Percentiles rank a stretch among this genome's conserved stretches.
phyloP scores from a whole-genome alignment of 2,888 invertebrate genomes.

The Beris morrisii region DNA sequence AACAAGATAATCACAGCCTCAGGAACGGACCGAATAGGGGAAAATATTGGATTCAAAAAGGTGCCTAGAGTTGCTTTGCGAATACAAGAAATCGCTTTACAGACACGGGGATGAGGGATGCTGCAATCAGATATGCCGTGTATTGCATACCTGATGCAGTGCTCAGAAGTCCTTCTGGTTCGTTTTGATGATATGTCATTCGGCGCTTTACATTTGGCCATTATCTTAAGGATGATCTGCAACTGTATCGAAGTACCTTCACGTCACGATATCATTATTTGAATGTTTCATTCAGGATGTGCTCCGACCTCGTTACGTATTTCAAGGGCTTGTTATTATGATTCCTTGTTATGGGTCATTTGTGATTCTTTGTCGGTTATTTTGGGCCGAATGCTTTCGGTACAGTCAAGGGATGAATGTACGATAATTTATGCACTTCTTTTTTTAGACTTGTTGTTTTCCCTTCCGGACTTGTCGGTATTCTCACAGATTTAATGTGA shows the following conservation, averaged over 20 bases:
- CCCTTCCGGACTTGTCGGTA: not conserved
- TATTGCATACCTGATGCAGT: conserved; percentile 22
- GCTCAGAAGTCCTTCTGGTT: not conserved
- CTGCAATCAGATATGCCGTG: conserved; percentile 31
- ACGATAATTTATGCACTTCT: conserved; percentile 24
- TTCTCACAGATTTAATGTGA: conserved; percentile 5
- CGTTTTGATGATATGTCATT: conserved; percentile 26
- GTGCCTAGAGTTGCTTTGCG: conserved; percentile 12
- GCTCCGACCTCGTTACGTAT: not conserved
- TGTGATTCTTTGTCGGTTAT: conserved; percentile 33
- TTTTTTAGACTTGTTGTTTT: too few species aligned
- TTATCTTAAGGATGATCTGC: conserved; percentile 32
- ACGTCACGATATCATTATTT: conserved; percentile 25
- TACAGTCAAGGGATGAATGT: conserved; percentile 12
- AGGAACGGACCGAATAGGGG: too few species aligned
- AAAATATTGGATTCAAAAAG: too few species aligned
- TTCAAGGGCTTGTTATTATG: conserved; percentile 37
- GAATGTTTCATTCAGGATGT: conserved; percentile 10
- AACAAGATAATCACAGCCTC: conserved; percentile 37
- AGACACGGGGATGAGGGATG: conserved; percentile 19
- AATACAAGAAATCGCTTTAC: conserved; percentile 6
- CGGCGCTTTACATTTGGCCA: conserved; percentile 15
- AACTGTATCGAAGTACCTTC: conserved; percentile 34
- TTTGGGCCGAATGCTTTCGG: conserved; percentile 5
- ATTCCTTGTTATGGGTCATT: conserved; percentile 37